These are phyloP conservation scores for Parnassius orleans DNA, from an alignment of 2,888 invertebrate genomes.

Conservation along the genomic window DNA sequence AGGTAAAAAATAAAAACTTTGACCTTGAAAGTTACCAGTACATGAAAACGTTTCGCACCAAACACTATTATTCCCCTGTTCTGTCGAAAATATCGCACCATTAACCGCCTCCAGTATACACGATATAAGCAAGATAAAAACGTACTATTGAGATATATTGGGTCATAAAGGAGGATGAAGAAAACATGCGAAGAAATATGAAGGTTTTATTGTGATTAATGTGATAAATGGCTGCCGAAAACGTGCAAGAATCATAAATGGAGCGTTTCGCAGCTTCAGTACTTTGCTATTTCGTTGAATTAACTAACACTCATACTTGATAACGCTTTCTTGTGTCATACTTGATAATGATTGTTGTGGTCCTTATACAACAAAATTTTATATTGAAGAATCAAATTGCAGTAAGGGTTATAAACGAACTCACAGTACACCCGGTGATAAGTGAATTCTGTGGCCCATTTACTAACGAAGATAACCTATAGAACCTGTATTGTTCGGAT, in stretches of 20 bases:
- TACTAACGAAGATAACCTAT: too few species aligned
- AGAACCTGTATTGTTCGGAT: too few species aligned
- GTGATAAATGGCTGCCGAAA: not conserved
- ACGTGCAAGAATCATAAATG: conserved; percentile 4
- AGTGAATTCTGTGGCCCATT: too few species aligned
- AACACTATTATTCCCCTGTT: conserved; percentile 9
- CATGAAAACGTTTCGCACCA: conserved; percentile 6
- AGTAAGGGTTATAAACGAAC: too few species aligned
- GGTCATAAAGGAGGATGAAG: conserved; percentile 17
- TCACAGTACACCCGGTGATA: too few species aligned
- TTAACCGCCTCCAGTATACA: conserved; percentile 15
- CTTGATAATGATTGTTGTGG: too few species aligned
- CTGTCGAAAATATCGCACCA: conserved; percentile 13
- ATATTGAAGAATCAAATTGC: too few species aligned
- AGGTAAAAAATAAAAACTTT: too few species aligned
- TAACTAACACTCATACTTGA: not conserved
- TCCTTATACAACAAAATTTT: too few species aligned
- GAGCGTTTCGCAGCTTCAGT: not conserved
- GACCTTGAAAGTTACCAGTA: not conserved
- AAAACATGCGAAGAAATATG: conserved; percentile 22
- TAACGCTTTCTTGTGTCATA: too few species aligned
- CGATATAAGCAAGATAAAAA: conserved; percentile 21
- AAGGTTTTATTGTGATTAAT: conserved; percentile 15
- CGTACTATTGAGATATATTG: conserved; percentile 23
- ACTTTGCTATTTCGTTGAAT: not conserved